A percentile compares a stretch with the other conserved stretches of the same genome.
phyloP scores from a whole-genome alignment of 2,797 vertebrate genomes.

The Dendrocincla tyrannina region DNA sequence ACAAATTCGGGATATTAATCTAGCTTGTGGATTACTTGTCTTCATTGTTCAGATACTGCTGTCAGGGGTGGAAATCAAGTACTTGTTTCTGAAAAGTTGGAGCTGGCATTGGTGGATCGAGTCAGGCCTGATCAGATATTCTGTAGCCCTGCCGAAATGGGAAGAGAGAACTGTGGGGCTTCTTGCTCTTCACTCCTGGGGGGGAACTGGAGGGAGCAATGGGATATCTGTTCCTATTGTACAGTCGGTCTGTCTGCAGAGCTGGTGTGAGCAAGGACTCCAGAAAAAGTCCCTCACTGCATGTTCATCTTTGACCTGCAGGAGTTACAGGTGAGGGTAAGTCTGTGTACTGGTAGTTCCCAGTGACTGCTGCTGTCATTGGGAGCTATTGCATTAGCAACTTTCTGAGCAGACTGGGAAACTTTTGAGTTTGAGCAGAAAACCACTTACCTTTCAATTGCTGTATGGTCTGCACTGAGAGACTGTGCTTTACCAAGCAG shows the following conservation, averaged over 20 bases:
- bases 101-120: not conserved
- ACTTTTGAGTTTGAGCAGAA: not conserved
- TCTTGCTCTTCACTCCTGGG: not conserved
- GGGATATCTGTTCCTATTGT: not conserved
- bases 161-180: not conserved
- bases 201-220: not conserved
- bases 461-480: not conserved
- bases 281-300: not conserved
- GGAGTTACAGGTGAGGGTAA: not conserved
- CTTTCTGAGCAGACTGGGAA: not conserved
- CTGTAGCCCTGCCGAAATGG: not conserved
- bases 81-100: not conserved
- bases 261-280: not conserved
- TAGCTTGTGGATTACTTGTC: not conserved
- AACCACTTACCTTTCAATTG: not conserved
- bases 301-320: not conserved
- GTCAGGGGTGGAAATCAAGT: not conserved
- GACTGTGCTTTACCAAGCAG: not conserved
- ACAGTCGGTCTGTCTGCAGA: not conserved
- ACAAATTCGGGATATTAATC: not conserved
- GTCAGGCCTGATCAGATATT: too few relatives aligned
- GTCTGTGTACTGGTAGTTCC: not conserved
- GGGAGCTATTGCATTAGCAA: not conserved
- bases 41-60: not conserved
- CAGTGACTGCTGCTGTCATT: accelerated